Evolutionary conservation across 2,888 invertebrate genomes (phyloP), one percentile per base, ranked within the genome.

Genomic region (Dryobotodes eremita): DNA sequence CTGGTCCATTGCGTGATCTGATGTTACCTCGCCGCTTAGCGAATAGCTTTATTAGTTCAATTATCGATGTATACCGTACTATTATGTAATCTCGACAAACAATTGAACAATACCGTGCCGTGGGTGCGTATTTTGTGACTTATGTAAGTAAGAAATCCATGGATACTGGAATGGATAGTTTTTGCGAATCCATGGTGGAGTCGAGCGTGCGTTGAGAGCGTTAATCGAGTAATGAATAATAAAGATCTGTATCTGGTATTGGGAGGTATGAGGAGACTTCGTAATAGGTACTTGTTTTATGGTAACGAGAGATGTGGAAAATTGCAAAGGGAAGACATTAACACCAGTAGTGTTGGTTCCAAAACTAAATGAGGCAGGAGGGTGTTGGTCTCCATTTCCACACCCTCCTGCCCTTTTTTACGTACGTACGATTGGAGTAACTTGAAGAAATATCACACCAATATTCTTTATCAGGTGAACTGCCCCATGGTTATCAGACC

Each of bases 1-100:
- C 89, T 66, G 68, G 82, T 89, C 66, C 86, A 76, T 89, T 88
- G 84, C 88, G 84, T 89, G 88, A 84, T 84, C 64, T 42, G 73
- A 82, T 62, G 79, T 88, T 79, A 83, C 80, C 79, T 75, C 59
- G 55, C 26, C 75, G 86, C 86, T 88, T 84, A 89, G 71, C 78
- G 76, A 77, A 89, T 69, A 88, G 64, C 71, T 77, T 77, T 79
- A 83, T 79, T 82, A 83, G 81, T 71, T 81, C 69, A 72, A 68
- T 71, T 83, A 86, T 80, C 80, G 74, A 88, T 83, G 79, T 87
- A 80, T 59, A 77, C 74, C 53, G 62, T 71, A 42, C 66, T 74
- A 66, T 87, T 87, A 85, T 46, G 78, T 79, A 87, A 89, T 70
- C 57, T 76, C 50, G 72, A 80, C 77, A 78, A 81, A 88, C 73